phyloP scores from a whole-genome alignment of 2,797 vertebrate species.

The Geotrypetes seraphini region DNA sequence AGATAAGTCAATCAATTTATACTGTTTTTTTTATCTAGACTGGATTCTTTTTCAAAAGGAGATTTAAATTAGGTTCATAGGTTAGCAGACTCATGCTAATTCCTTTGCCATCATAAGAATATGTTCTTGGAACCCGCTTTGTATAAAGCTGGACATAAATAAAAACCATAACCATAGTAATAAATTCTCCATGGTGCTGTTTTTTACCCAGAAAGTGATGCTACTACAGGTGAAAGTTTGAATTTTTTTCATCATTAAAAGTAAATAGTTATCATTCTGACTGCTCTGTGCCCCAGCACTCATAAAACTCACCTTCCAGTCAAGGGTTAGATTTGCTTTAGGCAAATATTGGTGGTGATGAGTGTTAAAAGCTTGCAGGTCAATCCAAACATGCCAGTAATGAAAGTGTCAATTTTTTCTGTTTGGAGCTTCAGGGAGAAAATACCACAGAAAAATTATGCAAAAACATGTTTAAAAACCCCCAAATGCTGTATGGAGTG shows the following conservation, averaged over 20 bases:
- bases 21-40: slow-evolving; percentile 32
- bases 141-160: no score
- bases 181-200: slow-evolving; percentile 28
- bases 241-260: neutral
- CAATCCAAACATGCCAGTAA: no score
- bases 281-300: slow-evolving; percentile 7
- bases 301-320: neutral
- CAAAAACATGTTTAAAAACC: no score
- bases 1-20: slow-evolving; percentile 56
- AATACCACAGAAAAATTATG: no score
- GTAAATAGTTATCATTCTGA: slow-evolving; percentile 13
- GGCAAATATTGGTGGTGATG: no score
- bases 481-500: no score
- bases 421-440: no score
- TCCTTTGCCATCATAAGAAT: slow-evolving; percentile 25
- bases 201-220: slow-evolving; percentile 14
- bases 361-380: no score
- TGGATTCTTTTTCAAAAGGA: slow-evolving; percentile 39
- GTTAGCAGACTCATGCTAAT: slow-evolving; percentile 28
- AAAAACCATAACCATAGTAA: no score
- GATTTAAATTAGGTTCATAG: slow-evolving; percentile 37
- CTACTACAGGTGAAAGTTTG: neutral
- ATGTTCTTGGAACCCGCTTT: no score
- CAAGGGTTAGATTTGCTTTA: no score
- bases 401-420: no score